phyloP scores from a whole-genome alignment of 2,797 vertebrate species.

The Lates japonicus region DNA sequence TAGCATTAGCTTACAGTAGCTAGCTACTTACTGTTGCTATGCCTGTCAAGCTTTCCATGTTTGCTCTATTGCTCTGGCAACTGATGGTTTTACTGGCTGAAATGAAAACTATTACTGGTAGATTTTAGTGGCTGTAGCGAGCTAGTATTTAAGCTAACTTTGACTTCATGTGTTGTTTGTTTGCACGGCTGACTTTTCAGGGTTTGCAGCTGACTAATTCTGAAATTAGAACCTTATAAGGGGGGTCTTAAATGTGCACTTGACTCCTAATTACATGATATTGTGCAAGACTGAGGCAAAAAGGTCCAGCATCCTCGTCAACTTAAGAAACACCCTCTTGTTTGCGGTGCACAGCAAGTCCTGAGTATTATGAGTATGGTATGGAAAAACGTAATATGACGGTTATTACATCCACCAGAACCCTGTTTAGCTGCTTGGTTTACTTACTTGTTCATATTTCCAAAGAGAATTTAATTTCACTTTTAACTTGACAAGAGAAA shows the following conservation, averaged over 20 bases:
- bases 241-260: too few species aligned
- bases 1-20: background rate
- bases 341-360: background rate
- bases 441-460: background rate
- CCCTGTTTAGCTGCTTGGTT: too few species aligned
- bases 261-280: background rate
- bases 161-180: background rate
- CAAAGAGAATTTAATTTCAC: background rate
- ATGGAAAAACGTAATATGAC: too few species aligned
- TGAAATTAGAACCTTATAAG: too few species aligned
- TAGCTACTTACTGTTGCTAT: background rate
- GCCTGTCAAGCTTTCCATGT: background rate
- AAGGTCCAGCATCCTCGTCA: background rate
- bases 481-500: background rate
- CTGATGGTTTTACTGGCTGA: background rate
- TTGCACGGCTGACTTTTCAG: background rate
- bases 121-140: background rate
- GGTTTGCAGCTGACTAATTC: too few species aligned
- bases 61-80: background rate
- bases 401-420: background rate
- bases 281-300: background rate
- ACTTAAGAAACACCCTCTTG: background rate
- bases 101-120: background rate
- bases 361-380: too few species aligned
- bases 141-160: background rate